Base-by-base conservation (phyloP, 2,113 vertebrate genomes). In the Lipotes vexillifer region DNA sequence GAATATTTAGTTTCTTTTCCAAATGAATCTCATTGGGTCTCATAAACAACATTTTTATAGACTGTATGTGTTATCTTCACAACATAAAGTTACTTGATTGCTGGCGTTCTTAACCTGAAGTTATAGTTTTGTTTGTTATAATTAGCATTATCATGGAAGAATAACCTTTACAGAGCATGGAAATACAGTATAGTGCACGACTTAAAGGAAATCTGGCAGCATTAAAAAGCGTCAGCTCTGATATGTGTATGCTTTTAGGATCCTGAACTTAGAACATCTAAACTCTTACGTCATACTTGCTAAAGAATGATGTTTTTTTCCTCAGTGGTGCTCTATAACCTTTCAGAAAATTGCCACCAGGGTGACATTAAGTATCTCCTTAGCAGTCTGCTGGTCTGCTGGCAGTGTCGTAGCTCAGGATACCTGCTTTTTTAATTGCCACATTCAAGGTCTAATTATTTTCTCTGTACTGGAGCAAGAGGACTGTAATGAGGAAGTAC, bases 391-490 rank as follows among this genome's bases (percentile, higher is more conserved):
- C 14, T 5, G 0, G 25, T 94, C 90, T 29, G 86, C 86, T 10
- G 4, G 59, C 68, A 96, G 71, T 59, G 71, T 66, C 52, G 91
- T 14, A 94, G 85, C 87, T 95, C 59, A 88, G 71, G 63, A 68
- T 96, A 86, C 36, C 84, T 96, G 88, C 96, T 97, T 90, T 90
- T 96, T 96, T 86, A 78, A 12, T 87, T 63, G 77, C 12, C n/a
- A 68, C 72, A 75, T 95, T 96, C 95, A 85, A 86, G 69, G 69
- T 97, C 94, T 97, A 90, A 97, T 96, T 94, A 90, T 82, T 97
- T 98, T 97, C 66, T 88, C 49, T 92, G 86, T 71, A 9, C 72
- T 97, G 36, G 31, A 93, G 87, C 75, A 97, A 96, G 68, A 97
- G 90, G 97, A 78, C 69, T 66, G 80, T 96, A n/a, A 93, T 94